These are phyloP conservation scores for Nephotettix cincticeps DNA, from an alignment of 1,140 invertebrate species.

Conservation along the genomic window DNA sequence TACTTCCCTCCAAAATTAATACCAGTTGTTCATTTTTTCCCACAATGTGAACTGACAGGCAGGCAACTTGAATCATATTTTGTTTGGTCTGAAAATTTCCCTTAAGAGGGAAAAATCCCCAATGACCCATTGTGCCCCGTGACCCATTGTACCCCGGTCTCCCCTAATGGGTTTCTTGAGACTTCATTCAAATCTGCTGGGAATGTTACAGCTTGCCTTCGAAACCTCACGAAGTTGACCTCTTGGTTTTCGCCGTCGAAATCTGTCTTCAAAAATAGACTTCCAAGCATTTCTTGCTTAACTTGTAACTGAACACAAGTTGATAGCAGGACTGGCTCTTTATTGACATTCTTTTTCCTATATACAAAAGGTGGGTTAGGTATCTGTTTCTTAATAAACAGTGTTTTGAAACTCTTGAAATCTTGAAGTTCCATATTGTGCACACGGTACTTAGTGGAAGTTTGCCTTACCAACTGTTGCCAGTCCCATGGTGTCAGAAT, in stretches of 20 bases:
- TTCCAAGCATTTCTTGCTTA: constrained; percentile 21
- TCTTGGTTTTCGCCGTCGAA: constrained; percentile 27
- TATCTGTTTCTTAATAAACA: background rate
- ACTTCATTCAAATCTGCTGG: constrained; percentile 24
- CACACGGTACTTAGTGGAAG: constrained; percentile 14
- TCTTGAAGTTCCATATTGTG: constrained; percentile 27
- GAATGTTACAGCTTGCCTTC: constrained; percentile 22
- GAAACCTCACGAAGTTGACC: constrained; percentile 30
- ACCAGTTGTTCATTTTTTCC: too few relatives aligned
- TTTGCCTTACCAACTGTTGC: constrained; percentile 26
- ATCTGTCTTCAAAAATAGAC: constrained; percentile 26
- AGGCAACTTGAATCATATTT: too few relatives aligned
- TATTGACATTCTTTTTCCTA: constrained; percentile 27
- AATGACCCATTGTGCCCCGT: too few relatives aligned
- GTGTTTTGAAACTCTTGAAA: constrained; percentile 23
- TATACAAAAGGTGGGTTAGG: constrained; percentile 5
- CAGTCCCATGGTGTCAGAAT: constrained; percentile 22
- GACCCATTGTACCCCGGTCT: too few relatives aligned
- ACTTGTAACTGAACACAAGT: constrained; percentile 27
- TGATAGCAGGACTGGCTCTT: constrained; percentile 24
- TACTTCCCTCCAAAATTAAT: too few relatives aligned
- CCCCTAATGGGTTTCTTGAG: background rate
- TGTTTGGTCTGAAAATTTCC: too few relatives aligned
- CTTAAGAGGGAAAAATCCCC: too few relatives aligned
- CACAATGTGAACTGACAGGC: too few relatives aligned